Evolutionary conservation across 2,797 vertebrate genomes (phyloP).

Genomic region (Varecia variegata): DNA sequence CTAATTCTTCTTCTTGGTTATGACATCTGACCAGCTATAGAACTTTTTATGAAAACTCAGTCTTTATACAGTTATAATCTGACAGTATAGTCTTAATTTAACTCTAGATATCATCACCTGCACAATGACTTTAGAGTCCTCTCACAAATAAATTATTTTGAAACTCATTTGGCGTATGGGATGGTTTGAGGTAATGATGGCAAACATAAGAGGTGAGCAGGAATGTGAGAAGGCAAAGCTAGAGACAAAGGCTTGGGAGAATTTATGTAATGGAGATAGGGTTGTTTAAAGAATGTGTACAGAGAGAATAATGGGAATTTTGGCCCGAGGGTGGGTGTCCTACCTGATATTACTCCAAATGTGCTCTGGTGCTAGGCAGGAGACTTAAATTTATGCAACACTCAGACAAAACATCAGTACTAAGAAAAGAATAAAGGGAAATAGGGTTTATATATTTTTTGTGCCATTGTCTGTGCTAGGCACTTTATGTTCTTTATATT

Average conservation of each 20-base stretch:
- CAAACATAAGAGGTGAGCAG: background rate
- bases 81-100: background rate
- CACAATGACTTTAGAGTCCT: background rate
- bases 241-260: background rate
- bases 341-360: background rate
- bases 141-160: background rate
- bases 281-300: background rate
- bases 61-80: background rate
- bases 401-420: background rate
- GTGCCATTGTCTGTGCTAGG: background rate
- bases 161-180: background rate
- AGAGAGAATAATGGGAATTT: background rate
- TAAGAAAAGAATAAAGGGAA: constrained; percentile 23
- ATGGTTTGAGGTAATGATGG: background rate
- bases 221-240: background rate
- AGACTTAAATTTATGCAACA: background rate
- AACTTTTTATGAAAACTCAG: background rate
- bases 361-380: background rate
- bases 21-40: background rate
- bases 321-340: background rate
- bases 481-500: background rate
- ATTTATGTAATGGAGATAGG: background rate
- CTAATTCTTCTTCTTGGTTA: background rate
- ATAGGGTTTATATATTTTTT: background rate
- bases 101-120: background rate